Conservation (phyloP, 2,113 vertebrate genomes). For the Leptobrachium leishanense region DNA sequence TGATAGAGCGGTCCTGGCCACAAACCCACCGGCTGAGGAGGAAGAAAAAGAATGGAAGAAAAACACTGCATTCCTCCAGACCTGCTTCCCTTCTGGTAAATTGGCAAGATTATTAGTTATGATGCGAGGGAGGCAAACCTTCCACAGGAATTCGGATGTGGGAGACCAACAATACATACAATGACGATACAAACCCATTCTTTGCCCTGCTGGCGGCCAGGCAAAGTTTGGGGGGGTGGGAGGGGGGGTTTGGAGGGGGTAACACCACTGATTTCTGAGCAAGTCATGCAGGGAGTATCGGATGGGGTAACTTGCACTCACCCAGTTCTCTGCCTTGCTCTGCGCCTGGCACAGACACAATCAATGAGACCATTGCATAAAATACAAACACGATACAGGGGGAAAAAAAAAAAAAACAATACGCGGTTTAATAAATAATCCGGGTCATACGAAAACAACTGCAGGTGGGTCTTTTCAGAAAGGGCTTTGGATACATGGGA, state of each 20-base stretch:
- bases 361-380: not conserved
- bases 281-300: not conserved
- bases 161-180: not conserved
- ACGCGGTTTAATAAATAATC: not conserved
- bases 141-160: not conserved
- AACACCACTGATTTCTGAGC: not conserved
- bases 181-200: not conserved
- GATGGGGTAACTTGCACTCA: not conserved
- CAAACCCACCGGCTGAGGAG: too few relatives aligned
- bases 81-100: too few relatives aligned
- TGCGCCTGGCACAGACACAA: slow-evolving; percentile 3
- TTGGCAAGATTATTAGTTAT: too few relatives aligned
- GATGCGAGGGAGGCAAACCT: too few relatives aligned
- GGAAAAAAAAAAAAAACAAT: not conserved
- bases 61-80: too few relatives aligned
- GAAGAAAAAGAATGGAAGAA: too few relatives aligned
- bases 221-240: not conserved
- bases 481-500: too few relatives aligned
- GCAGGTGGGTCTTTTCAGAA: too few relatives aligned
- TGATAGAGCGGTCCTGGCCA: too few relatives aligned
- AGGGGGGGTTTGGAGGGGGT: not conserved
- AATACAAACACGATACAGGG: not conserved
- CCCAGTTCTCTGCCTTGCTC: not conserved
- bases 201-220: not conserved
- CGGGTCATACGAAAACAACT: too few relatives aligned